Percentiles rank a stretch among this genome's conserved stretches.
These are phyloP conservation scores for Scaptomyza hsui DNA, from an alignment of 1,140 invertebrate genomes.

Conservation along the genomic window DNA sequence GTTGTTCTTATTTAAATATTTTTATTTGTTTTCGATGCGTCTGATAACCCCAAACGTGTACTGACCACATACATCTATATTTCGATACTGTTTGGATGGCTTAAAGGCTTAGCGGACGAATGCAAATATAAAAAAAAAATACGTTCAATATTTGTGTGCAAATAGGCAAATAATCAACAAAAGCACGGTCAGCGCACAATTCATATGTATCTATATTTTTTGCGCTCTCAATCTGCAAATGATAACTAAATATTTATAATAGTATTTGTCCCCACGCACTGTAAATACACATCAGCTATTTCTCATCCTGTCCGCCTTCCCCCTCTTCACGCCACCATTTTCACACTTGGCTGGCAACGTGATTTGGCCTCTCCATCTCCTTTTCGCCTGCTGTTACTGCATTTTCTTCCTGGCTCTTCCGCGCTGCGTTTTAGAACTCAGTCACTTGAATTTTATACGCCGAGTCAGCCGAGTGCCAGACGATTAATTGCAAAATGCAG, in stretches of 20 bases:
- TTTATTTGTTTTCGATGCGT: slow-evolving; percentile 34
- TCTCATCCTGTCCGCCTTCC: not conserved
- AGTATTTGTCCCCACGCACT: slow-evolving; percentile 6
- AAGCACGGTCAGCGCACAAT: slow-evolving; percentile 66
- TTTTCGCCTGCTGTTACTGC: slow-evolving; percentile 17
- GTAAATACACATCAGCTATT: not conserved
- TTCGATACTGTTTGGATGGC: slow-evolving; percentile 32
- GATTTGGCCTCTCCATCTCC: slow-evolving; percentile 12
- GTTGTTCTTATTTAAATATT: slow-evolving; percentile 43
- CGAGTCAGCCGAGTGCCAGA: slow-evolving; percentile 65
- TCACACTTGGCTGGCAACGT: slow-evolving; percentile 33
- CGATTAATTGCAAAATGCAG: slow-evolving; percentile 67
- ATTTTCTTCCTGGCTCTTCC: slow-evolving; percentile 33
- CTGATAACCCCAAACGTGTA: slow-evolving; percentile 12
- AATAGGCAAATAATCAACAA: slow-evolving; percentile 45
- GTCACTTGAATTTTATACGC: slow-evolving; percentile 57
- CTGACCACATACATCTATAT: not conserved
- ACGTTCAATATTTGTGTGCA: slow-evolving; percentile 41
- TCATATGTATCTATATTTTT: slow-evolving; percentile 5
- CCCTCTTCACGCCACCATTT: not conserved
- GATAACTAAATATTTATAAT: slow-evolving; percentile 48
- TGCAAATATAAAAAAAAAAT: slow-evolving; percentile 66
- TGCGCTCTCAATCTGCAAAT: slow-evolving; percentile 47
- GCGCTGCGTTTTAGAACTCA: slow-evolving; percentile 21
- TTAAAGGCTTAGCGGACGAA: slow-evolving; percentile 59